phyloP scores from a whole-genome alignment of 2,113 vertebrate species.

The Pomatorhinus ruficollis region DNA sequence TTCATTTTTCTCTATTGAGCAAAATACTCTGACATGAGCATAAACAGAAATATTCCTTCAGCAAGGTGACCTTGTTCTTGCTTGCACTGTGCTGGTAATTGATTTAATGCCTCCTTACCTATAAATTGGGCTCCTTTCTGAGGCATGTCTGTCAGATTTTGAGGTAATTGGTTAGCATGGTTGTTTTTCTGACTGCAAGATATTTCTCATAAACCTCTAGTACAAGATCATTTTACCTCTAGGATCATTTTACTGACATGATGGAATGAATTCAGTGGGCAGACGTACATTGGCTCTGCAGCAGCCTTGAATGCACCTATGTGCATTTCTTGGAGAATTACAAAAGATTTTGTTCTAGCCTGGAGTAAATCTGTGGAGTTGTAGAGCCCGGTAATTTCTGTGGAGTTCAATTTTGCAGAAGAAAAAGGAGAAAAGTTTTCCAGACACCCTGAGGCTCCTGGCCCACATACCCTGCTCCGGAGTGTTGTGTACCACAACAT shows the following conservation, averaged over 20 bases:
- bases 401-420: not conserved
- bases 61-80: slow-evolving; percentile 68
- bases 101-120: slow-evolving; percentile 51
- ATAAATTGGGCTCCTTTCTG: slow-evolving; percentile 1
- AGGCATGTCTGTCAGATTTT: not conserved
- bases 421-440: not conserved
- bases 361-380: not conserved
- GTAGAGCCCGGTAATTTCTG: not conserved
- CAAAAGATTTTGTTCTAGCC: not conserved
- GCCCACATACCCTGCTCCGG: not conserved
- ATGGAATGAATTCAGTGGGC: not conserved
- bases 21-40: slow-evolving; percentile 36
- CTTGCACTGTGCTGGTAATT: not conserved
- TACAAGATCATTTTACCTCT: not conserved
- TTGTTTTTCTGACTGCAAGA: not conserved
- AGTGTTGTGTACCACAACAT: rapidly evolving
- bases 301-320: not conserved
- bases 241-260: not conserved
- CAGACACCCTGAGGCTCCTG: not conserved
- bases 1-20: slow-evolving; percentile 46
- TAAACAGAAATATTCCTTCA: slow-evolving; percentile 52
- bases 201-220: not conserved
- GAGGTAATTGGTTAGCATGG: not conserved
- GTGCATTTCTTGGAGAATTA: not conserved
- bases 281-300: rapidly evolving